Evolutionary conservation across 2,797 vertebrate species (phyloP).

Genomic region (Borostomias antarcticus): DNA sequence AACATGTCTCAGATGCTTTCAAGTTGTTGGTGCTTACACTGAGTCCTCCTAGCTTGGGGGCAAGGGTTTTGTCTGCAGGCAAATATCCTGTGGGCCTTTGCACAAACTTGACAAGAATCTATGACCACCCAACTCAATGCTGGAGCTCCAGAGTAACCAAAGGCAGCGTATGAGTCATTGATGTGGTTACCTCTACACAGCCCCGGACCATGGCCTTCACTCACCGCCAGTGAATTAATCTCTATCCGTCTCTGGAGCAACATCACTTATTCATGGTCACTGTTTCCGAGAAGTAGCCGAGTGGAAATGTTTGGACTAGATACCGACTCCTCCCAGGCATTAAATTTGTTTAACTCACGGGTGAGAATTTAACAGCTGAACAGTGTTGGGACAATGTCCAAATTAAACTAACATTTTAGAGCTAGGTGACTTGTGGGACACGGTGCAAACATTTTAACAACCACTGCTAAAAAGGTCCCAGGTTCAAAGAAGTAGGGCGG

Average conservation of each 20-base stretch:
- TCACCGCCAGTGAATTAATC: not conserved
- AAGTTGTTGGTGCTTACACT: not conserved
- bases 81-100: too few relatives aligned
- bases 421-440: too few relatives aligned
- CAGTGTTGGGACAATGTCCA: too few relatives aligned
- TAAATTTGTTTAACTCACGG: too few relatives aligned
- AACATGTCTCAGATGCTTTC: not conserved
- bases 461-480: too few relatives aligned
- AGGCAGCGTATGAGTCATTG: not conserved
- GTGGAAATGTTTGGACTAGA: constrained; percentile 10
- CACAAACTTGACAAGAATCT: not conserved
- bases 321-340: not conserved
- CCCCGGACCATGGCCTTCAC: not conserved
- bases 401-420: too few relatives aligned
- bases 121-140: not conserved
- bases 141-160: not conserved
- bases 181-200: not conserved
- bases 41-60: too few relatives aligned
- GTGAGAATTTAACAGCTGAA: too few relatives aligned
- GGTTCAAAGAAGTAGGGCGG: constrained; percentile 13
- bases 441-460: too few relatives aligned
- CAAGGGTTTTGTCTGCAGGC: too few relatives aligned
- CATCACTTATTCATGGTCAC: constrained; percentile 40
- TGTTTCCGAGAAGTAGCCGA: constrained; percentile 18
- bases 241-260: not conserved